These are phyloP conservation scores for Atethmia centrago DNA, from an alignment of 2,888 invertebrate genomes.

Conservation along the genomic window DNA sequence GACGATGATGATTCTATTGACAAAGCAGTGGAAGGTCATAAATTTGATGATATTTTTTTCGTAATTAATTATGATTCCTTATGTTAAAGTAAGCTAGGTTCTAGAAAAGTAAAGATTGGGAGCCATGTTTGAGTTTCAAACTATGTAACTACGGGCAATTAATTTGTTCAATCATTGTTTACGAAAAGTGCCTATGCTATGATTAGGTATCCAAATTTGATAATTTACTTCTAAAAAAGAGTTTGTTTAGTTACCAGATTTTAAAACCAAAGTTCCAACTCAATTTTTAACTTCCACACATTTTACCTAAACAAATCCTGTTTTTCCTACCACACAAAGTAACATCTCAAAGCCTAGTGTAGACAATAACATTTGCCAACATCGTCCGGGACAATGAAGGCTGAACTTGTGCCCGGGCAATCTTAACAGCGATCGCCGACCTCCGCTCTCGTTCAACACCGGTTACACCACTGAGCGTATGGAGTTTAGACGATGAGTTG, in stretches of 20 bases:
- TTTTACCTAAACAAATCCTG: neutral
- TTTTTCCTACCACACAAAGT: slow-evolving; percentile 19
- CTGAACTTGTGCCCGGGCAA: slow-evolving; percentile 71
- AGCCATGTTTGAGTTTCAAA: neutral
- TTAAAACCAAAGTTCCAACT: neutral
- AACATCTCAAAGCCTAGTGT: slow-evolving; percentile 55
- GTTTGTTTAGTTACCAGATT: neutral
- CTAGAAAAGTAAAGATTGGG: neutral
- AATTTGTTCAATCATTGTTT: neutral
- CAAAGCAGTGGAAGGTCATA: neutral
- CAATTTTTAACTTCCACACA: neutral
- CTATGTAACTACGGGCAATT: neutral
- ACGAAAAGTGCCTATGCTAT: neutral
- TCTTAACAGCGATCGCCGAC: slow-evolving; percentile 73
- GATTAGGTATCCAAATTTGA: neutral
- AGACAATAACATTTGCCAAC: slow-evolving; percentile 71
- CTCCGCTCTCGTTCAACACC: slow-evolving; percentile 67
- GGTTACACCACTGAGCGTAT: slow-evolving; percentile 60
- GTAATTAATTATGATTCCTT: neutral
- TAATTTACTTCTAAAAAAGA: neutral
- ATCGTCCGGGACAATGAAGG: slow-evolving; percentile 71
- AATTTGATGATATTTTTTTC: neutral
- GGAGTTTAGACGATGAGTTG: slow-evolving; percentile 17
- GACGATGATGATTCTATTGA: neutral
- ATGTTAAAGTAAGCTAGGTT: neutral